These are phyloP conservation scores for Zophobas morio DNA, from an alignment of 1,140 invertebrate genomes.

Conservation along the genomic window DNA sequence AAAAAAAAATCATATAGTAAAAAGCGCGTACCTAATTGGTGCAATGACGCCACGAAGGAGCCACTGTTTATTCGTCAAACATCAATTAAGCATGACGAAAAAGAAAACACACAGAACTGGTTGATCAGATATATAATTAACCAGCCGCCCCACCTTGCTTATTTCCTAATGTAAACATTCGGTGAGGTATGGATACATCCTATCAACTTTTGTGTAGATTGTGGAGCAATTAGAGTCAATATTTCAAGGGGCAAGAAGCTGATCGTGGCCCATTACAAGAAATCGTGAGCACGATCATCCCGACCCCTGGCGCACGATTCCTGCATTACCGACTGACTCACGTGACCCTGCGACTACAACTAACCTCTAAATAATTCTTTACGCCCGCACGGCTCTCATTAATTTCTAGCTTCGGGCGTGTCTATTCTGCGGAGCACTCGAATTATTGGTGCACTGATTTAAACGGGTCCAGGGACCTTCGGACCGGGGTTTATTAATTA, in stretches of 20 bases:
- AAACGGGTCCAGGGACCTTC: conserved; percentile 21
- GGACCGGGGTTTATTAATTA: conserved; percentile 32
- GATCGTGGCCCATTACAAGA: conserved; percentile 43
- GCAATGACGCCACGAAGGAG: not conserved
- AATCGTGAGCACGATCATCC: conserved; percentile 44
- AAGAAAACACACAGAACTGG: not conserved
- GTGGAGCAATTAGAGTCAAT: conserved; percentile 44
- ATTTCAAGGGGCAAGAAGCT: conserved; percentile 46
- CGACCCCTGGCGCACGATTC: conserved; percentile 46
- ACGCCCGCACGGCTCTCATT: conserved; percentile 33
- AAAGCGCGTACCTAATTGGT: not conserved
- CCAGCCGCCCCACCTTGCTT: conserved; percentile 1
- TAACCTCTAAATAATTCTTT: conserved; percentile 42
- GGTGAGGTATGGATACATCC: not conserved
- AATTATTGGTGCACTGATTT: conserved; percentile 39
- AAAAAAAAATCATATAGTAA: not conserved
- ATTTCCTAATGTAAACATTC: conserved; percentile 20
- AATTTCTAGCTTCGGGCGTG: conserved; percentile 30
- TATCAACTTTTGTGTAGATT: conserved; percentile 42
- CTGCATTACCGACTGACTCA: conserved; percentile 36
- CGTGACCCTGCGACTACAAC: conserved; percentile 40
- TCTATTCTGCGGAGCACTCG: not conserved
- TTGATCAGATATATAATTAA: conserved; percentile 1
- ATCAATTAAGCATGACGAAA: not conserved
- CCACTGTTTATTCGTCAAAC: conserved; percentile 2